Evolutionary conservation across 2,113 vertebrate genomes (phyloP), one percentile per base, ranked within the genome.

Genomic region (Rhinolophus sinicus): DNA sequence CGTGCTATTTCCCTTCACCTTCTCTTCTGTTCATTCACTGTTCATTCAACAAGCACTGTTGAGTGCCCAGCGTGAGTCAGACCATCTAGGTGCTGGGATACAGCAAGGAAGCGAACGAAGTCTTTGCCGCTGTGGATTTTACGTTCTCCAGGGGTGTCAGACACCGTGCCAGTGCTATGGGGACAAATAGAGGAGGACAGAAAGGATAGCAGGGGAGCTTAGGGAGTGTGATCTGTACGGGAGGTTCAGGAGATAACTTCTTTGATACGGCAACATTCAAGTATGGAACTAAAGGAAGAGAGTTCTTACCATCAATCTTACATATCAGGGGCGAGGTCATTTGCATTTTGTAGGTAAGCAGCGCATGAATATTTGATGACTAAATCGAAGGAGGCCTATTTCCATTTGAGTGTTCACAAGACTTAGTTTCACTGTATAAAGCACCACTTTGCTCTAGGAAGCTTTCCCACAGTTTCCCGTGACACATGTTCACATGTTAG

Each of bases 11-110:
- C 18, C 62, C 33, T 50, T 33, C 7, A 88, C 30, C 69, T 83
- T 44, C 24, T n/a, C 38, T 81, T 95, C 78, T 82, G 28, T 67
- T 72, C 75, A 75, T 73, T 92, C 47, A 94, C 58, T 56, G 80
- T 60, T 76, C 13, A 35, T 47, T 96, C 18, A 58, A 8, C 92
- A 52, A 67, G 78, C 13, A 22, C 21, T 8, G 6, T 12, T 69
- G 40, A 86, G 77, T n/a, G 21, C 24, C 52, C 40, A 73, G 21
- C 12, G 47, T 18, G n/a, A 70, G 6, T 60, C 60, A 56, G 72
- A 30, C n/a, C 35, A 35, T 8, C 16, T 30, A 33, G 12, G 14
- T n/a, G 54, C 24, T 75, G 58, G 30, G 64, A 15, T 30, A 7
- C 7, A 76, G 50, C 47, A 75, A 19, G 3, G 18, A 85, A 16